Base-by-base conservation (phyloP, 2,113 vertebrate species). In the Setophaga petechia region DNA sequence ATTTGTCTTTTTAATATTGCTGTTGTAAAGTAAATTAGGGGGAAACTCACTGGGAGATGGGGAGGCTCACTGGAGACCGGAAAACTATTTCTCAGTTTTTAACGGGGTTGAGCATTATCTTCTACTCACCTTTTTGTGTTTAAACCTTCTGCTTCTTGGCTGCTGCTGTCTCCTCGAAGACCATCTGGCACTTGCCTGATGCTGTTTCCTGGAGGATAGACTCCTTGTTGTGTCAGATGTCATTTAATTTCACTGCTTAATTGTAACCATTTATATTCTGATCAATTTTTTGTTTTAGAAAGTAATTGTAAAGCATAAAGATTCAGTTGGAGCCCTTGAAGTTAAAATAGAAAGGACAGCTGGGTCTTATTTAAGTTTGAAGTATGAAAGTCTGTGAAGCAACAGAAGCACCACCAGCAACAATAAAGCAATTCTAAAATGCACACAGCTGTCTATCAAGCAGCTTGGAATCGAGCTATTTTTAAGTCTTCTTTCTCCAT, bases 391-490 rank as follows among this genome's bases (percentile, higher is more conserved):
- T 51, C 62, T 66, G 12, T 51, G 68, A 66, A 93, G 31, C 35
- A 68, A 52, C 72, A 89, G 87, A 78, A 94, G 71, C 71, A 85
- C 33, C 89, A 92, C 69, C 41, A 90, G n/a, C 58, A 94, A 57
- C 35, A 63, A 22, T 77, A 90, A 91, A 92, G 61, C 59, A 81
- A 25, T 37, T 81, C 61, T 46, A 73, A 92, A 93, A 63, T 4
- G 9, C 31, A 41, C 30, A 37, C 57, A 91, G 57, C 84, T 94
- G 84, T 81, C 77, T 71, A 14, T 92, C 59, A 91, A 39, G 43
- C 65, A 78, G 51, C 43, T 77, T 75, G 43, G 51, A 77, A 41
- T 74, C 0, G 6, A 54, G 68, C 65, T 94, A 41, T 74, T 89
- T 95, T 87, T 87, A 89, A 74, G 17, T 59, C 31, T 86, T 12